phyloP scores from a whole-genome alignment of 2,797 vertebrate genomes.

The Sebastes iracundus region DNA sequence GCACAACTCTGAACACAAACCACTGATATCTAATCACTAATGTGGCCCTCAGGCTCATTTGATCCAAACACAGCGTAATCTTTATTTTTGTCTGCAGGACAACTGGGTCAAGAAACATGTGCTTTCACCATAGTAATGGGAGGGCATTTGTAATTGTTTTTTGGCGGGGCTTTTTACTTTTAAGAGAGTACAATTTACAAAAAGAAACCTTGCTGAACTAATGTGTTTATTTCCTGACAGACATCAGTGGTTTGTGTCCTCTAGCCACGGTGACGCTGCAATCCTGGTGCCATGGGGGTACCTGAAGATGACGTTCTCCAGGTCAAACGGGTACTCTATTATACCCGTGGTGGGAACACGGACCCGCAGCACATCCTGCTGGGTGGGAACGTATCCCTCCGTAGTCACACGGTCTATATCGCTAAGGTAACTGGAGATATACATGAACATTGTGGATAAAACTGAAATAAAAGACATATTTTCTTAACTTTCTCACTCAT shows the following conservation, averaged over 20 bases:
- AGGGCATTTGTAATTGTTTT: neutral
- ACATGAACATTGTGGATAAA: slow-evolving; percentile 62
- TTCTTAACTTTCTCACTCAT: neutral
- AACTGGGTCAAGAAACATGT: neutral
- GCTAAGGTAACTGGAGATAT: slow-evolving; percentile 83
- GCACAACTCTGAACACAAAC: slow-evolving; percentile 63
- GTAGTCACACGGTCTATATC: slow-evolving; percentile 82
- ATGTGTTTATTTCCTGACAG: slow-evolving; percentile 18
- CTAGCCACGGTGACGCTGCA: slow-evolving; percentile 44
- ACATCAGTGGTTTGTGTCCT: slow-evolving; percentile 70
- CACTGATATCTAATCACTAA: slow-evolving; percentile 52
- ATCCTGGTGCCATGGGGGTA: slow-evolving; percentile 64
- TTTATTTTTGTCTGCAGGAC: neutral
- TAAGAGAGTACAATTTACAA: neutral
- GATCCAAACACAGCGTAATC: neutral
- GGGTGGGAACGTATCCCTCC: slow-evolving; percentile 82
- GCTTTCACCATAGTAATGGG: neutral
- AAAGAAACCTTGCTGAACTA: neutral
- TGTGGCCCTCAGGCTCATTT: neutral
- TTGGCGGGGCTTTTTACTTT: neutral
- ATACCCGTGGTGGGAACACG: slow-evolving; percentile 86
- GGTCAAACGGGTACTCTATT: slow-evolving; percentile 87
- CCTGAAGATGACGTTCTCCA: slow-evolving; percentile 87
- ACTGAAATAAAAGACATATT: slow-evolving; percentile 36
- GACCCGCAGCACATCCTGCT: slow-evolving; percentile 85